Percentiles rank a stretch among this genome's conserved stretches.
Conservation (phyloP, 2,888 invertebrate species). For the Sympetrum striolatum region DNA sequence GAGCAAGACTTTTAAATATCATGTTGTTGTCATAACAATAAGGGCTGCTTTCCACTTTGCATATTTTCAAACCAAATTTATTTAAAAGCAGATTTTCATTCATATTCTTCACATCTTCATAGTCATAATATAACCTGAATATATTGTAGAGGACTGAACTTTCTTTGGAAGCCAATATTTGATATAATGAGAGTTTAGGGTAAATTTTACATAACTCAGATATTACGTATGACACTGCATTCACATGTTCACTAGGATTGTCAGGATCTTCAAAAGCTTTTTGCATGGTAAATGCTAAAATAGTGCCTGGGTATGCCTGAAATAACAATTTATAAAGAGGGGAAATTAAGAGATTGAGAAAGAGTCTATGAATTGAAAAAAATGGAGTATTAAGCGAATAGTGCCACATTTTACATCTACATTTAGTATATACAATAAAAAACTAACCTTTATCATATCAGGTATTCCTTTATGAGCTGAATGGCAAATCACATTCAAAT, state of each 20-base stretch:
- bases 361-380: not conserved
- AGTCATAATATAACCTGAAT: not conserved
- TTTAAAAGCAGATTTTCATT: not conserved
- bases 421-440: not conserved
- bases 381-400: not conserved
- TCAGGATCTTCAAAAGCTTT: slow-evolving; percentile 48
- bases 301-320: slow-evolving; percentile 50
- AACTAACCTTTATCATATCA: slow-evolving; percentile 54
- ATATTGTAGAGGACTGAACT: not conserved
- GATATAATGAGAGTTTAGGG: not conserved
- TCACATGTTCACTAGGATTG: not conserved
- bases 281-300: slow-evolving; percentile 49
- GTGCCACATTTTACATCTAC: not conserved
- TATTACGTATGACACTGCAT: not conserved
- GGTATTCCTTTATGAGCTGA: slow-evolving; percentile 52
- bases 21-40: not conserved
- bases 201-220: not conserved
- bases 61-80: not conserved
- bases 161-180: not conserved
- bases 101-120: not conserved
- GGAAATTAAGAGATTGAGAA: not conserved
- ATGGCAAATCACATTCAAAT: slow-evolving; percentile 54
- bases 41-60: not conserved
- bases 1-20: not conserved
- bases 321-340: slow-evolving; percentile 51